A percentile compares a stretch with the other conserved stretches of the same genome.
Conservation (phyloP, 2,888 invertebrate species). For the Gari tellinella region DNA sequence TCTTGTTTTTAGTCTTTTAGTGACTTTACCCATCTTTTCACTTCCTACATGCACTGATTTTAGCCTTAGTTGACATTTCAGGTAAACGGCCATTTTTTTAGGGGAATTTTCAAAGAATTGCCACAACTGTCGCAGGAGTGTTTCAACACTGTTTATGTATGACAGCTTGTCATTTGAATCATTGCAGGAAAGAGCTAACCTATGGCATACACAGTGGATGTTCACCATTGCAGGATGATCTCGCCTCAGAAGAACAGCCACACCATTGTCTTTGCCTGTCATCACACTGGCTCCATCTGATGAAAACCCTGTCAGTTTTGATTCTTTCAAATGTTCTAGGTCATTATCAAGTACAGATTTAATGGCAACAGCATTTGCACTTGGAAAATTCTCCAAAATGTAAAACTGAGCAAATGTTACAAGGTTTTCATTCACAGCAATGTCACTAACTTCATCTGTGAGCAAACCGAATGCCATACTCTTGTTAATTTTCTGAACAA, state of each 20-base stretch:
- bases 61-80: slow-evolving; percentile 31
- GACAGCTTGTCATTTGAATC: slow-evolving; percentile 23
- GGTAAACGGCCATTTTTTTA: slow-evolving; percentile 30
- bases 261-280: slow-evolving; percentile 31
- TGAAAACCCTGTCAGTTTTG: slow-evolving; percentile 17
- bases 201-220: slow-evolving; percentile 44
- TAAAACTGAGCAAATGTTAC: no score
- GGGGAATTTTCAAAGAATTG: slow-evolving; percentile 47
- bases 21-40: slow-evolving; percentile 15
- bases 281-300: slow-evolving; percentile 44
- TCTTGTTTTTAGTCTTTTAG: slow-evolving; percentile 49
- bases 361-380: slow-evolving; percentile 29
- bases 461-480: no score
- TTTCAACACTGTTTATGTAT: slow-evolving; percentile 42
- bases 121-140: slow-evolving; percentile 29
- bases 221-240: slow-evolving; percentile 23
- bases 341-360: slow-evolving; percentile 7
- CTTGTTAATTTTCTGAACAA: no score
- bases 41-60: slow-evolving; percentile 23
- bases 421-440: no score
- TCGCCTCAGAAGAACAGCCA: slow-evolving; percentile 28
- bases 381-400: no score
- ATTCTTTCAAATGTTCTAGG: neutral
- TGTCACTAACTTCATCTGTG: no score
- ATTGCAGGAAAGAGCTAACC: slow-evolving; percentile 35